phyloP scores from a whole-genome alignment of 2,113 vertebrate genomes.

The Martes martes region DNA sequence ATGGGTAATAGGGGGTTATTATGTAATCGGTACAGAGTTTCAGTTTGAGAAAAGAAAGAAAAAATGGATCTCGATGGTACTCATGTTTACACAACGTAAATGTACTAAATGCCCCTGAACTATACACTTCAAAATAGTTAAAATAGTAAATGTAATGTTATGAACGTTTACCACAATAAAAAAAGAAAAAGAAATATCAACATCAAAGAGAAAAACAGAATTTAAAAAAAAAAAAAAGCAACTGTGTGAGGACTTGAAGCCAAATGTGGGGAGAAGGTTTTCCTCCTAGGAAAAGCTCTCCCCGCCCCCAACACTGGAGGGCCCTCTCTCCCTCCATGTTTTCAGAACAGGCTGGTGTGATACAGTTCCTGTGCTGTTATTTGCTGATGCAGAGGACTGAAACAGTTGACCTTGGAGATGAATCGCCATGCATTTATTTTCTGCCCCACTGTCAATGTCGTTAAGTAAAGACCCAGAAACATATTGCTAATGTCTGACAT shows the following conservation, averaged over 20 bases:
- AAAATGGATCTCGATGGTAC: neutral
- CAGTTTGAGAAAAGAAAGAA: neutral
- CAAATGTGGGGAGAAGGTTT: neutral
- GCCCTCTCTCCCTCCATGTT: neutral
- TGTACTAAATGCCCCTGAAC: neutral
- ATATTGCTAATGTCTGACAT: neutral
- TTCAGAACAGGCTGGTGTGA: neutral
- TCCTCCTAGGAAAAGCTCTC: neutral
- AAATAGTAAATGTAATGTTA: neutral
- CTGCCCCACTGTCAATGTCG: neutral
- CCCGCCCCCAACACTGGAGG: accelerated
- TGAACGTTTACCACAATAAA: neutral
- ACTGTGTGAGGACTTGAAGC: neutral
- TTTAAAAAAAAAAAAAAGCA: neutral
- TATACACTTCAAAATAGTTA: neutral
- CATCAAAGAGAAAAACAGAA: neutral
- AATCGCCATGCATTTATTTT: neutral
- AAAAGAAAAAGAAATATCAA: neutral
- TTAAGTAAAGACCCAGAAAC: conserved; percentile 1
- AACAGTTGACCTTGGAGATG: neutral
- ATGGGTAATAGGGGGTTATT: neutral
- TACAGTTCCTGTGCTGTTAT: accelerated
- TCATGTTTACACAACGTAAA: neutral
- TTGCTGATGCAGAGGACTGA: neutral
- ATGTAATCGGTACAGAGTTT: neutral